A percentile compares a stretch with the other conserved stretches of the same genome.
phyloP scores from a whole-genome alignment of 2,113 vertebrate genomes.

The Syrrhaptes paradoxus region DNA sequence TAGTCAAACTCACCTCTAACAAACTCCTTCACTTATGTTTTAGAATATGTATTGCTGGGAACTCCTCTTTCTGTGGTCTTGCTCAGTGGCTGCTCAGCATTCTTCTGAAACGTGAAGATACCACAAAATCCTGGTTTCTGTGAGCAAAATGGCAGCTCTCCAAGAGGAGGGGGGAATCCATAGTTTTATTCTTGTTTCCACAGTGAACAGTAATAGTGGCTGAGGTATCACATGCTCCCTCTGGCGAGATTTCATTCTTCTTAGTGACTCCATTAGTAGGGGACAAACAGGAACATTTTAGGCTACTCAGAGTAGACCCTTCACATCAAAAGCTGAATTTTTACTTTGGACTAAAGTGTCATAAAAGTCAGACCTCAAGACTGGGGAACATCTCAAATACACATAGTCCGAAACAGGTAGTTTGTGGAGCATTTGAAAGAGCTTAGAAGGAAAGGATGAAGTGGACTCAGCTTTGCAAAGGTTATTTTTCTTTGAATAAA shows the following conservation, averaged over 20 bases:
- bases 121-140: not conserved
- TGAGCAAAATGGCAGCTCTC: not conserved
- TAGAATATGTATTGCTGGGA: not conserved
- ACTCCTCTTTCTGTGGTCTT: not conserved
- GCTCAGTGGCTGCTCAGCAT: not conserved
- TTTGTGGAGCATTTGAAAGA: not conserved
- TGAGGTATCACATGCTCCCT: not conserved
- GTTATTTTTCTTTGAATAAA: not conserved
- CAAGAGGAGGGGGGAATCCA: not conserved
- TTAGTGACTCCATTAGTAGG: not conserved
- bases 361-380: not conserved
- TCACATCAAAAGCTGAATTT: not conserved
- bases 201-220: not conserved
- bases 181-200: not conserved
- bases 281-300: not conserved
- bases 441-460: not conserved
- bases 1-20: not conserved
- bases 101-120: not conserved
- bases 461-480: not conserved
- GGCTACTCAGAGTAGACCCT: not conserved
- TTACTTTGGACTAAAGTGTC: not conserved
- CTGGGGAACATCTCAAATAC: not conserved
- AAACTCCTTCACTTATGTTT: not conserved
- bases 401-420: not conserved
- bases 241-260: not conserved